These are phyloP conservation scores for Hofmannophila pseudospretella DNA, from an alignment of 2,888 invertebrate species.

Conservation along the genomic window DNA sequence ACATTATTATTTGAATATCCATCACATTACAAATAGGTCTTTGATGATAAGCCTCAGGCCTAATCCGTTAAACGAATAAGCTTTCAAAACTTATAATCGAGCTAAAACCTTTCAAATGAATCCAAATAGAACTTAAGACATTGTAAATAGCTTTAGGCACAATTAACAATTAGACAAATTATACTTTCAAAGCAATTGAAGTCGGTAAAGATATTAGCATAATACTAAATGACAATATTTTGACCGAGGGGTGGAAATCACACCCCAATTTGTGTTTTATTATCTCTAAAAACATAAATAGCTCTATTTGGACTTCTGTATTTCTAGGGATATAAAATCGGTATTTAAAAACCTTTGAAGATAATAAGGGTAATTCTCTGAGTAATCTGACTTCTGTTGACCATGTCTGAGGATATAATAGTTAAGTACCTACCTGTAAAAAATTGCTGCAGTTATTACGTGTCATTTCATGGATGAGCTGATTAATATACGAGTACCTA, in stretches of 20 bases:
- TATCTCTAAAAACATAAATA: slow-evolving; percentile 16
- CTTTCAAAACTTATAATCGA: slow-evolving; percentile 10
- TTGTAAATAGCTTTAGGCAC: slow-evolving; percentile 25
- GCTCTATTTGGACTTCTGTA: slow-evolving; percentile 5
- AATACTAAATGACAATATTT: slow-evolving; percentile 25
- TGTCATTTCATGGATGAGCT: too few species aligned
- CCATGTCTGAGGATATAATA: too few species aligned
- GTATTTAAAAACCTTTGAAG: too few species aligned
- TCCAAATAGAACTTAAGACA: slow-evolving; percentile 12
- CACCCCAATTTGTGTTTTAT: slow-evolving; percentile 18
- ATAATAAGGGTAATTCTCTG: too few species aligned
- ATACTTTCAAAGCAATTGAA: slow-evolving; percentile 24
- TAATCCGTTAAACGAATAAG: slow-evolving; percentile 14
- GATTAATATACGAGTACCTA: too few species aligned
- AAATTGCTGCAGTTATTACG: too few species aligned
- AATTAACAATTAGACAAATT: slow-evolving; percentile 37
- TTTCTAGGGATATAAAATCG: too few species aligned
- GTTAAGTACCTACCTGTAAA: too few species aligned
- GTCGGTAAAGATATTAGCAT: slow-evolving; percentile 21
- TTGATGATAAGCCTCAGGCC: slow-evolving; percentile 25
- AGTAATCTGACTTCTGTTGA: too few species aligned
- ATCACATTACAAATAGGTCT: slow-evolving; percentile 5
- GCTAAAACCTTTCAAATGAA: slow-evolving; percentile 10
- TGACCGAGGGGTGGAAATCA: slow-evolving; percentile 18
- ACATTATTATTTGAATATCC: too few species aligned